Percentiles rank a stretch among this genome's conserved stretches.
These are phyloP conservation scores for Sylvia borin DNA, from an alignment of 2,797 vertebrate genomes.

Conservation along the genomic window DNA sequence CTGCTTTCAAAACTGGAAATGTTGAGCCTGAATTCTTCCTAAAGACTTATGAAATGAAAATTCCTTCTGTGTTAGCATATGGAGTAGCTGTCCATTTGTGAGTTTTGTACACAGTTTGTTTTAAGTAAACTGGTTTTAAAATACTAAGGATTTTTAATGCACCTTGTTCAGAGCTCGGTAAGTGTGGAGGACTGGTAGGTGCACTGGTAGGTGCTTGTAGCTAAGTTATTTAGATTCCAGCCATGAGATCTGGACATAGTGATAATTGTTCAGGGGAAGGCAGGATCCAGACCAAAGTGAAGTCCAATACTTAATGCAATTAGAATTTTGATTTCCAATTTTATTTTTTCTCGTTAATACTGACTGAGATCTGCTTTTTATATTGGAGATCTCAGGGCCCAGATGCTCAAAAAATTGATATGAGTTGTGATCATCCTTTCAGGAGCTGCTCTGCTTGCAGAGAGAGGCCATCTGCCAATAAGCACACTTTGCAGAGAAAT, in stretches of 20 bases:
- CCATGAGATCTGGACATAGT: neutral
- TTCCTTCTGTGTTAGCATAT: neutral
- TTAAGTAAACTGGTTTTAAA: neutral
- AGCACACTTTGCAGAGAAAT: neutral
- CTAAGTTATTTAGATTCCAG: neutral
- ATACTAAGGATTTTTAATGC: neutral
- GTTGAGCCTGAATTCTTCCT: neutral
- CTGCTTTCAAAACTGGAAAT: neutral
- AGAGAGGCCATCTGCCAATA: neutral
- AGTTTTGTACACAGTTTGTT: neutral
- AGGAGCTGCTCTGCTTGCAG: neutral
- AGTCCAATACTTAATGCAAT: neutral
- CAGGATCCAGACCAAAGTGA: neutral
- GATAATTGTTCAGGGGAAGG: neutral
- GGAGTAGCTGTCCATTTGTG: neutral
- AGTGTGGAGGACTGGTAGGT: neutral
- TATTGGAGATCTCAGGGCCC: neutral
- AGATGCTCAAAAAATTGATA: neutral
- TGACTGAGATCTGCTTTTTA: neutral
- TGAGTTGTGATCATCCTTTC: neutral
- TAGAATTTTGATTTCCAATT: neutral
- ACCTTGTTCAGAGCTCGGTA: neutral
- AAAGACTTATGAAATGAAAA: neutral
- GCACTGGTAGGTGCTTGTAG: neutral
- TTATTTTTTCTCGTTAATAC: neutral